phyloP scores from a whole-genome alignment of 2,113 vertebrate genomes.

The Glaucidium brasilianum region DNA sequence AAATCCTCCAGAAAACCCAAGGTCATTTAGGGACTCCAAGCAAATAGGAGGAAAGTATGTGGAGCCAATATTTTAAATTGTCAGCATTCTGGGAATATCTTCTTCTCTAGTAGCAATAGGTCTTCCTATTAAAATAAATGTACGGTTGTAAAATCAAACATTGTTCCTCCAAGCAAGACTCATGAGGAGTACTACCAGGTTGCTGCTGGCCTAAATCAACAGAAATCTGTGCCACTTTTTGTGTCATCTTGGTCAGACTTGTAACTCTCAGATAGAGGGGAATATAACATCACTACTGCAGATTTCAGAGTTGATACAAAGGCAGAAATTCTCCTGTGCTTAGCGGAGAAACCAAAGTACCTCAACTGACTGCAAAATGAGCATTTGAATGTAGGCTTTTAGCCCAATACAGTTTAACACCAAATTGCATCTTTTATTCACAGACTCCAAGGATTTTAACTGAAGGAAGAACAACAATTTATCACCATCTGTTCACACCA shows the following conservation, averaged over 20 bases:
- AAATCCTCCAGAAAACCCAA: background rate
- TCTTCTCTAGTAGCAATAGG: background rate
- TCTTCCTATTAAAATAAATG: background rate
- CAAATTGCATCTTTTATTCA: background rate
- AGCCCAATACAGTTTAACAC: background rate
- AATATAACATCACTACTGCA: background rate
- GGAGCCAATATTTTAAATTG: background rate
- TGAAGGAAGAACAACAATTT: background rate
- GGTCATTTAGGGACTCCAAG: background rate
- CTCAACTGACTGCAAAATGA: background rate
- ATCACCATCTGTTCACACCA: background rate
- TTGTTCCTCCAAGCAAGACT: background rate
- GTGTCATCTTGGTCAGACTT: background rate
- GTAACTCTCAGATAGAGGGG: background rate
- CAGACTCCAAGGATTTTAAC: background rate
- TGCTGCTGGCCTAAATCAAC: background rate
- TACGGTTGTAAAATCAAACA: background rate
- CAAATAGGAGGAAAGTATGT: background rate
- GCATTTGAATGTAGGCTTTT: background rate
- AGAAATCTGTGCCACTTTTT: background rate
- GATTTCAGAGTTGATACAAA: background rate
- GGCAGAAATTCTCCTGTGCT: background rate
- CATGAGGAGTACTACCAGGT: background rate
- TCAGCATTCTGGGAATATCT: background rate
- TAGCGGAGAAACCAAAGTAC: background rate